A percentile compares a stretch with the other conserved stretches of the same genome.
Conservation (phyloP, 2,888 invertebrate species). For the Xestoiulus laeticollis region DNA sequence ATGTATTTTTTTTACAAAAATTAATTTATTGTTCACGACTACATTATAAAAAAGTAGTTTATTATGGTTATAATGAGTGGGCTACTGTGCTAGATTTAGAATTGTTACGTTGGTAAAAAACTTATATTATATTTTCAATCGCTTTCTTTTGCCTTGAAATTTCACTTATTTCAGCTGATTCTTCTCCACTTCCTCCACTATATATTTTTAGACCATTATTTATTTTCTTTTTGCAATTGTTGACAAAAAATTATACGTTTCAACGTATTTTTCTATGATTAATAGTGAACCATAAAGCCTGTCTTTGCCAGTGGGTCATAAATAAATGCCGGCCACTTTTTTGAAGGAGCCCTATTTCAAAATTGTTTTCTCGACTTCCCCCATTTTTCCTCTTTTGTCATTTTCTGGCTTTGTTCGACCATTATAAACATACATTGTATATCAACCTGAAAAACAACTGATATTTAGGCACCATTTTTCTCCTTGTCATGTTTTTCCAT, state of each 20-base stretch:
- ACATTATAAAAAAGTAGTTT: conserved; percentile 8
- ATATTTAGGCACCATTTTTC: background rate
- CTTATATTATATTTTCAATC: background rate
- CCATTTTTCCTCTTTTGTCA: background rate
- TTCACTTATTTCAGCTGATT: background rate
- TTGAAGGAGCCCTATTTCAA: background rate
- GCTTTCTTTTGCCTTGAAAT: background rate
- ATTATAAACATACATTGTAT: background rate
- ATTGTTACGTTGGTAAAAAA: background rate
- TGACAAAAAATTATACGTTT: background rate
- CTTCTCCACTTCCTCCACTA: background rate
- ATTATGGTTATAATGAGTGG: background rate
- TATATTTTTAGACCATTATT: background rate
- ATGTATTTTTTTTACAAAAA: background rate
- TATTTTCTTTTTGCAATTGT: background rate
- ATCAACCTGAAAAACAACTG: background rate
- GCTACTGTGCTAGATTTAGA: background rate
- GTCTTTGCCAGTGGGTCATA: background rate
- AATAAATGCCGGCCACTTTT: background rate
- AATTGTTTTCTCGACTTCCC: background rate
- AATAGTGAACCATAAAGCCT: background rate
- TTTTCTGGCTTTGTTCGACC: background rate
- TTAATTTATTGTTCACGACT: conserved; percentile 11
- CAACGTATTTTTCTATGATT: background rate
- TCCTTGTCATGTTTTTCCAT: background rate